phyloP scores from a whole-genome alignment of 2,113 vertebrate genomes.

The Myanophis thanlyinensis region DNA sequence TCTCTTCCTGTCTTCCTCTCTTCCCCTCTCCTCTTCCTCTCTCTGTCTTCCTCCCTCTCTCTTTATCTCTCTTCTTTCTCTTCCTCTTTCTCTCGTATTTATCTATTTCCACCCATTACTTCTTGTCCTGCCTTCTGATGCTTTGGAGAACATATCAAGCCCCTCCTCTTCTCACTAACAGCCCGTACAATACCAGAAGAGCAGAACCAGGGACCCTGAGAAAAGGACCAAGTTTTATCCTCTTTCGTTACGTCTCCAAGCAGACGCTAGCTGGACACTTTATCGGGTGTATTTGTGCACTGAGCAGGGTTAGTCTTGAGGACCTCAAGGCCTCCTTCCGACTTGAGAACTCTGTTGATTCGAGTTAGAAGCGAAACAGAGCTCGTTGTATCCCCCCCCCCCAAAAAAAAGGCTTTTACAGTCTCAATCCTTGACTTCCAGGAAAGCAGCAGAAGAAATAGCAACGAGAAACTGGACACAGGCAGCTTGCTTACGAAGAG shows the following conservation, averaged over 20 bases:
- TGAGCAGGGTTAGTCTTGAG: neutral
- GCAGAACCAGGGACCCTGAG: neutral
- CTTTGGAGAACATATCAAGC: neutral
- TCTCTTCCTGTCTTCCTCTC: too few relatives aligned
- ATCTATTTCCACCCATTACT: neutral
- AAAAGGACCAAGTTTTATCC: neutral
- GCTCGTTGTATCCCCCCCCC: neutral
- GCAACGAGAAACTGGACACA: neutral
- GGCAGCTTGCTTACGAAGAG: neutral
- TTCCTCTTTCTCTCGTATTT: too few relatives aligned
- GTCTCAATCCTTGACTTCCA: neutral
- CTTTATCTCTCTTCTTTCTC: too few relatives aligned
- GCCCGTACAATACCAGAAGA: neutral
- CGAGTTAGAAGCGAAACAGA: neutral
- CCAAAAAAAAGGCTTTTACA: neutral
- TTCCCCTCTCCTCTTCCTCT: too few relatives aligned
- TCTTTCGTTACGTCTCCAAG: neutral
- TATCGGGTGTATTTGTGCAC: neutral
- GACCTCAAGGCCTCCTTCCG: neutral
- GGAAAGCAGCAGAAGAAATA: neutral
- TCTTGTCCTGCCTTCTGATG: neutral
- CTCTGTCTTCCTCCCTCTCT: too few relatives aligned
- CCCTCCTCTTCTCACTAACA: neutral
- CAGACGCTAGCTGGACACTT: neutral
- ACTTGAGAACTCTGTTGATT: neutral